Base-by-base conservation (phyloP, 2,888 invertebrate genomes). In the Drosophila fulvimacula region DNA sequence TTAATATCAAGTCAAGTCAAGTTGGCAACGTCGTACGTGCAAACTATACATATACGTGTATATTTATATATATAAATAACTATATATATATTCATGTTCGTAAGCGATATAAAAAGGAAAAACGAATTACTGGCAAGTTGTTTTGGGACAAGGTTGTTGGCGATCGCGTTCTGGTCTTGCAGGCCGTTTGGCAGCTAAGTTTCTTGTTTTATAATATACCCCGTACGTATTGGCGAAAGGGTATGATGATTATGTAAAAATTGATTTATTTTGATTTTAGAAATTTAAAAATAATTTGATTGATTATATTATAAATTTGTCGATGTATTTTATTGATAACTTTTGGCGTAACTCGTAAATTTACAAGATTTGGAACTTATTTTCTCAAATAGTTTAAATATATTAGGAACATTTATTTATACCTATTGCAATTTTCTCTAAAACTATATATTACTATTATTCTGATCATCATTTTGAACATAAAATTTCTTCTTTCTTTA, bases 111-210 rank as follows among this genome's bases (percentile, higher is more conserved):
- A 79, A 79, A 76, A 76, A 79, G 70, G 79, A 79, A 76, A 76
- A 76, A 75, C 76, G 76, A 76, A 76, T 76, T 76, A 79, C 79
- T 74, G 44, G 60, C 79, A 77, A 83, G 87, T 86, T 86, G 85
- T 85, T 85, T 85, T 82, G 85, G 85, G 80, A 85, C 85, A 85
- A 85, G 88, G 88, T 87, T 86, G 78, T 82, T 82, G 79, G 60
- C 66, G 76, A 73, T 73, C 72, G 79, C 72, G 68, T 72, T 80
- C 62, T 67, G 65, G 42, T 66, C 62, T 58, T 55, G 58, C 70
- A 53, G 62, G 30, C 69, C 62, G 57, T 62, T 53, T 49, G 69
- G 66, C 56, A 60, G 58, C 68, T 74, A 49, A 62, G 68, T 57
- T 73, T 68, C 51, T 70, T 76, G 57, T 64, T 48, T 64, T 27